Evolutionary conservation across 2,888 invertebrate genomes (phyloP), one percentile per base, ranked within the genome.

Genomic region (Leucophenga maculata): DNA sequence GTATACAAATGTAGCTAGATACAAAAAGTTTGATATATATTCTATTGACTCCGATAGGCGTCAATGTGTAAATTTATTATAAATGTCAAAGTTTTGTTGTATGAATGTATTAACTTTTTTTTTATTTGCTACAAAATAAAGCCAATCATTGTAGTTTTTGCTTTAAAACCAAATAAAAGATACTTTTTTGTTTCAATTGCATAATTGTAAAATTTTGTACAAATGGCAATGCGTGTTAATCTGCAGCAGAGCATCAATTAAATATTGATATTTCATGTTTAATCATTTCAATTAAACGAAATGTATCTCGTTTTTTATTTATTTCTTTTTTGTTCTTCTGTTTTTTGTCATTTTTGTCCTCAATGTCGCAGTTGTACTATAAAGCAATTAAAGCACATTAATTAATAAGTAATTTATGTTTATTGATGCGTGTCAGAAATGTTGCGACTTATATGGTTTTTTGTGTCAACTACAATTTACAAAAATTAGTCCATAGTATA

Each of bases 211-310:
- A n/a, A 39, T 6, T 39, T 39, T 39, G 39, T 39, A 39, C 39
- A 39, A 39, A 11, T 39, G 39, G 9, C 39, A 11, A 11, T 9
- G 11, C 39, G 39, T 39, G 46, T 46, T 64, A 64, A 64, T 64
- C 48, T 64, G 26, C 39, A 14, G 20, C 62, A 16, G 44, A 11
- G 22, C 31, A 77, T 78, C 73, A 78, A 79, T 78, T 75, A 78
- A 78, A 79, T 79, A 82, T 80, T 78, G 76, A 75, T 77, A 78
- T 80, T 78, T 78, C 76, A 82, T 81, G 77, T 82, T 82, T 77
- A 82, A 81, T 82, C 78, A 79, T 78, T 81, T 79, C 74, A 80
- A 81, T 80, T 80, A 80, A 82, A 82, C 13, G n/a, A 48, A 22
- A 64, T 18, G 8, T 14, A 22, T 48, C 18, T 48, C n/a, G n/a